Conservation (phyloP, 2,888 invertebrate genomes). For the Dione juno region DNA sequence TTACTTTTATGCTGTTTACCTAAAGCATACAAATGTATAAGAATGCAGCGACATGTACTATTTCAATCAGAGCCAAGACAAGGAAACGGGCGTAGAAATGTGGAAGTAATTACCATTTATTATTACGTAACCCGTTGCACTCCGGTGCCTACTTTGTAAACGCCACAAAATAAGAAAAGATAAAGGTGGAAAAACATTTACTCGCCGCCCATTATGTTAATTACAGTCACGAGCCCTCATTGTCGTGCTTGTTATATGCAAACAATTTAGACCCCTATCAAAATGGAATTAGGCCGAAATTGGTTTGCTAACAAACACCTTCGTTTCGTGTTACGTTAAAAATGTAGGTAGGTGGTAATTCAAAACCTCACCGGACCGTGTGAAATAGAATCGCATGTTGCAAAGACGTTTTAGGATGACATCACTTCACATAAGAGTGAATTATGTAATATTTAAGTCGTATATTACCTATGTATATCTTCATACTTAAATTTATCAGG, state of each 20-base stretch:
- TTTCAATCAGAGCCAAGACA: slow-evolving; percentile 31
- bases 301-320: slow-evolving; percentile 40
- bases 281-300: slow-evolving; percentile 40
- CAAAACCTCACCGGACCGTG: slow-evolving; percentile 35
- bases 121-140: slow-evolving; percentile 46
- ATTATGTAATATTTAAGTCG: neutral
- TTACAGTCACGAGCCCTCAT: slow-evolving; percentile 53
- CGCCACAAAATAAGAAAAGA: slow-evolving; percentile 56
- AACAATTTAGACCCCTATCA: slow-evolving; percentile 46
- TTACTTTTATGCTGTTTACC: neutral
- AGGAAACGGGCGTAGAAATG: slow-evolving; percentile 38
- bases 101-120: slow-evolving; percentile 48
- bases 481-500: too few relatives aligned
- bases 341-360: slow-evolving; percentile 43
- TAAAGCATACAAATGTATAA: slow-evolving; percentile 3
- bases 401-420: slow-evolving; percentile 29
- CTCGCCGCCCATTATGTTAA: slow-evolving; percentile 63
- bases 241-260: slow-evolving; percentile 41
- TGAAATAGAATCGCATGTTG: slow-evolving; percentile 36
- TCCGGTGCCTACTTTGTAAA: slow-evolving; percentile 54
- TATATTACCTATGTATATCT: too few relatives aligned
- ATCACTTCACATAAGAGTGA: neutral
- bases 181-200: slow-evolving; percentile 63
- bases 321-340: slow-evolving; percentile 44
- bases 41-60: slow-evolving; percentile 17